Evolutionary conservation across 2,113 vertebrate species (phyloP), one percentile per base, ranked within the genome.

Genomic region (Hipposideros armiger): DNA sequence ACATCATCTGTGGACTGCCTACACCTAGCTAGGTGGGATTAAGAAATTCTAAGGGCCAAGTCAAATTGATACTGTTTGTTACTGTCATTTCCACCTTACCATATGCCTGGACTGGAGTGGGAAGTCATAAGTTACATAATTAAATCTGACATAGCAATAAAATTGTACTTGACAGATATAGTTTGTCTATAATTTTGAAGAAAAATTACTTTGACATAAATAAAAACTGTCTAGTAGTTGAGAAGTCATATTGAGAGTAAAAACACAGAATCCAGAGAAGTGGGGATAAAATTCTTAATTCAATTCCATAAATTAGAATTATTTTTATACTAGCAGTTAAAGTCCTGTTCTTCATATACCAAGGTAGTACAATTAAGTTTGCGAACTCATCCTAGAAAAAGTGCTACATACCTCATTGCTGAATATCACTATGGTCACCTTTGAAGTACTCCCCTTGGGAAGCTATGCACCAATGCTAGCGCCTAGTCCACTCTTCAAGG

Each of bases 281-380:
- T 45, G 54, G 40, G 76, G 30, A 40, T 36, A 50, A 56, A 78
- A 90, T 81, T 88, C 26, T 70, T 52, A 40, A 67, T 56, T 70
- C 42, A 73, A 78, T 74, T 95, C 2, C 10, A 58, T 52, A 72
- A 72, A 47, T 82, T 86, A 5, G 22, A 66, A 20, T 91, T 95
- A 15, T 87, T 83, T 92, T 95, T 78, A 77, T 52, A n/a, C 20
- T 22, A 81, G 22, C 54, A 9, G n/a, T 89, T 52, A 76, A 87
- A 45, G 76, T 91, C 5, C 14, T 88, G 88, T 92, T 73, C 36
- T 77, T 76, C 56, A 58, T 30, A 77, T 17, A 50, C 47, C 47
- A 11, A 50, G 47, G 47, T 50, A 9, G 47, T 9, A 50, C 11
- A 50, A 50, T 11, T 50, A 50, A 50, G 47, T 50, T 50, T 11